Evolutionary conservation across 2,888 invertebrate species (phyloP).

Genomic region (Acleris sparsana): DNA sequence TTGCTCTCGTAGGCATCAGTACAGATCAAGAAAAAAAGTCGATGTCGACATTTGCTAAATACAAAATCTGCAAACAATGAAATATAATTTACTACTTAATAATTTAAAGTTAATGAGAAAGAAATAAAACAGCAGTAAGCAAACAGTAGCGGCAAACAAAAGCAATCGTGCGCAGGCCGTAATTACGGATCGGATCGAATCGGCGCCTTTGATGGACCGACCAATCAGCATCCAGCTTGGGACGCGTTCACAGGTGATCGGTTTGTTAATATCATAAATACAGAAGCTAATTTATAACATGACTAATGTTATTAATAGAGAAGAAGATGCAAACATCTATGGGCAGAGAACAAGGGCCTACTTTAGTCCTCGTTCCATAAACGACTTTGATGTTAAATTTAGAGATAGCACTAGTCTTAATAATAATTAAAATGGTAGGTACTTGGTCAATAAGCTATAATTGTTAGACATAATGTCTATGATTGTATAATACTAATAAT

Average conservation of each 20-base stretch:
- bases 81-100: constrained; percentile 8
- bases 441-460: too few species aligned
- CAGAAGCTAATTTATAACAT: neutral
- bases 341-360: too few species aligned
- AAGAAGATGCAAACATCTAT: too few species aligned
- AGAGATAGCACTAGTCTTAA: too few species aligned
- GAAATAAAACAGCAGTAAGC: constrained; percentile 8
- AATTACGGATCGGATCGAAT: constrained; percentile 45
- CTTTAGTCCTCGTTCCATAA: too few species aligned
- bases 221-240: constrained; percentile 37
- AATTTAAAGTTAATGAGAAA: constrained; percentile 6
- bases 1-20: too few species aligned
- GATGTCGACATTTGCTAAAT: neutral
- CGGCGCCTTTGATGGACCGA: constrained; percentile 48
- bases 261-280: neutral
- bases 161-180: constrained; percentile 3
- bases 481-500: too few species aligned
- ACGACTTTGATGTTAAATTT: too few species aligned
- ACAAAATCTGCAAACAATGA: constrained; percentile 4
- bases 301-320: too few species aligned
- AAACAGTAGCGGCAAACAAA: constrained; percentile 37
- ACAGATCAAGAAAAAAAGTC: neutral
- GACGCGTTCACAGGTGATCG: neutral
- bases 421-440: too few species aligned
- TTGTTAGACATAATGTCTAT: too few species aligned